phyloP scores from a whole-genome alignment of 2,113 vertebrate genomes.

The Pampusana beccarii region DNA sequence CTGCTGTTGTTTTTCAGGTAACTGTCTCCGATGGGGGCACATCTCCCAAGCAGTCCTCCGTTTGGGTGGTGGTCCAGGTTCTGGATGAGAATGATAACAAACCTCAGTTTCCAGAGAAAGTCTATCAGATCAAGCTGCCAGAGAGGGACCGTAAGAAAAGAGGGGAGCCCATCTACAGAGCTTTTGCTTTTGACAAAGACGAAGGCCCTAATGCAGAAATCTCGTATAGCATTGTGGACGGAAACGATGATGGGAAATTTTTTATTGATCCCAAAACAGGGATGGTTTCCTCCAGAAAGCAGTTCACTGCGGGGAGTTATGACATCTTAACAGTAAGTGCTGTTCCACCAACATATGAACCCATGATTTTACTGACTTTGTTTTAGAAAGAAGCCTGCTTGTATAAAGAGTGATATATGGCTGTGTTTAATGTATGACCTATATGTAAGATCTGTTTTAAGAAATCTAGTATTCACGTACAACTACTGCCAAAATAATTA shows the following conservation, averaged over 20 bases:
- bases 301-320: constrained; percentile 90
- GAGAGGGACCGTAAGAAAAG: constrained; percentile 92
- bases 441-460: not conserved
- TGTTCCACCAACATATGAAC: not conserved
- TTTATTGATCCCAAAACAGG: constrained; percentile 97
- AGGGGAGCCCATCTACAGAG: constrained; percentile 91
- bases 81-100: constrained; percentile 97
- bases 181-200: constrained; percentile 92
- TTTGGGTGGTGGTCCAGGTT: constrained; percentile 93
- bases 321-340: constrained; percentile 93
- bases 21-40: constrained; percentile 88
- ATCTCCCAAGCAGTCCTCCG: constrained; percentile 84
- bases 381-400: not conserved
- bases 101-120: constrained; percentile 92
- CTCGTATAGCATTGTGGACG: constrained; percentile 92
- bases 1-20: constrained; percentile 78
- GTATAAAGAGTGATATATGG: not conserved
- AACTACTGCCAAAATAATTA: not conserved
- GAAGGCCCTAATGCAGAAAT: constrained; percentile 93
- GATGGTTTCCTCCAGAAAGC: constrained; percentile 93
- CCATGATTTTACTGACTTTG: not conserved
- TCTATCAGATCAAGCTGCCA: constrained; percentile 92
- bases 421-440: not conserved
- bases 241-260: constrained; percentile 94
- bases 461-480: not conserved